These are phyloP conservation scores for Volucella inanis DNA, from an alignment of 2,888 invertebrate genomes.

Conservation along the genomic window DNA sequence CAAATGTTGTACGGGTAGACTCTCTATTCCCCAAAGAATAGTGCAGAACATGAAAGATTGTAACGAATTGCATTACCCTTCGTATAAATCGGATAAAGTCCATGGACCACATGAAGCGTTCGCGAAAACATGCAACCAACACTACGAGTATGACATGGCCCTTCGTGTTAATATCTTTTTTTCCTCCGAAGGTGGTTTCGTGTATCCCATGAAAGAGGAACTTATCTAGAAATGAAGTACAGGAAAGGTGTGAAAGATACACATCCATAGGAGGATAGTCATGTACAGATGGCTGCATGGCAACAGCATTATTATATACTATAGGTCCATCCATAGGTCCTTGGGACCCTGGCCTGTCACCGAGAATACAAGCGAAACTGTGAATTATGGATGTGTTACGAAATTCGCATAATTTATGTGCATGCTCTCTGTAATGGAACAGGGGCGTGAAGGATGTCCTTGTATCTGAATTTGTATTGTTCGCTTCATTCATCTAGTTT, in stretches of 20 bases:
- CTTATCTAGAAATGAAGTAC: slow-evolving; percentile 11
- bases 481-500: slow-evolving; percentile 30
- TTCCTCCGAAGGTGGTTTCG: slow-evolving; percentile 35
- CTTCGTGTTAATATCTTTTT: slow-evolving; percentile 26
- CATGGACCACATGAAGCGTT: slow-evolving; percentile 37
- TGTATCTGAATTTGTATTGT: slow-evolving; percentile 38
- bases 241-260: slow-evolving; percentile 59
- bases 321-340: slow-evolving; percentile 17
- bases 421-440: slow-evolving; percentile 15
- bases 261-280: background rate
- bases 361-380: slow-evolving; percentile 31
- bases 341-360: slow-evolving; percentile 1
- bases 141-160: background rate
- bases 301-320: slow-evolving; percentile 5
- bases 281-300: slow-evolving; percentile 14
- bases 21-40: background rate
- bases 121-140: slow-evolving; percentile 5
- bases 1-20: background rate
- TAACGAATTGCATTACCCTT: slow-evolving; percentile 62
- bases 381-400: slow-evolving; percentile 56
- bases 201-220: slow-evolving; percentile 12
- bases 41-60: slow-evolving; percentile 13
- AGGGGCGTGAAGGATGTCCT: slow-evolving; percentile 62
- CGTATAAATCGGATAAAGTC: slow-evolving; percentile 38
- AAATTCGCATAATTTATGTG: slow-evolving; percentile 67